Evolutionary conservation across 1,140 invertebrate species (phyloP), one percentile per base, ranked within the genome.

Genomic region (Monomorium pharaonis): DNA sequence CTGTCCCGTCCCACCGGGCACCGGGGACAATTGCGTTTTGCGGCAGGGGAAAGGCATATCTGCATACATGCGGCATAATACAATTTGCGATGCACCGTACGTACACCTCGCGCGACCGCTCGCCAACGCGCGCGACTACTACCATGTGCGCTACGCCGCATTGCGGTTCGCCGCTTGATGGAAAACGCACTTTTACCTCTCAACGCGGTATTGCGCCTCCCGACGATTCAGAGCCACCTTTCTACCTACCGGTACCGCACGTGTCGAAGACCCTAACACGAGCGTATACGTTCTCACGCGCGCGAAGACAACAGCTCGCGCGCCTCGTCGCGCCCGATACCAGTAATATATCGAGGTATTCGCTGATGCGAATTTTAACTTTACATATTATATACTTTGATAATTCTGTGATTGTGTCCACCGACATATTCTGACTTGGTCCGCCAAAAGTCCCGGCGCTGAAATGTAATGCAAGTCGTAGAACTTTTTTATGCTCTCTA

Each of bases 91-190:
- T 90, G 85, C 77, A 33, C 65, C 81, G 85, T 30, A 10, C 67
- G 78, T 76, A 70, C 63, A 77, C 76, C 67, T 47, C 69, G 67
- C 72, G 54, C 69, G 62, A 63, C 58, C 58, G 75, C 81, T 88
- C 75, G 86, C 63, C 69, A 72, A 86, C 83, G 87, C 81, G 65
- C 56, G 49, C 51, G 75, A 75, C 86, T 88, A 75, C 86, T 88
- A 75, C 78, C 51, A 86, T 74, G 87, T 77, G 65, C 62, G 42
- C 86, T 85, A 67, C 65, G 78, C 49, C 27, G 51, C 89, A 88
- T 86, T 94, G 93, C 92, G 93, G 93, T 93, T 93, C 84, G 88
- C 90, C 90, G 90, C 89, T 92, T 92, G 92, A 93, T 93, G 92
- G 92, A 88, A 92, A 94, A 93, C 87, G 85, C 75, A 88, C 91